phyloP scores from a whole-genome alignment of 1,140 invertebrate genomes.

The Nomia melanderi region DNA sequence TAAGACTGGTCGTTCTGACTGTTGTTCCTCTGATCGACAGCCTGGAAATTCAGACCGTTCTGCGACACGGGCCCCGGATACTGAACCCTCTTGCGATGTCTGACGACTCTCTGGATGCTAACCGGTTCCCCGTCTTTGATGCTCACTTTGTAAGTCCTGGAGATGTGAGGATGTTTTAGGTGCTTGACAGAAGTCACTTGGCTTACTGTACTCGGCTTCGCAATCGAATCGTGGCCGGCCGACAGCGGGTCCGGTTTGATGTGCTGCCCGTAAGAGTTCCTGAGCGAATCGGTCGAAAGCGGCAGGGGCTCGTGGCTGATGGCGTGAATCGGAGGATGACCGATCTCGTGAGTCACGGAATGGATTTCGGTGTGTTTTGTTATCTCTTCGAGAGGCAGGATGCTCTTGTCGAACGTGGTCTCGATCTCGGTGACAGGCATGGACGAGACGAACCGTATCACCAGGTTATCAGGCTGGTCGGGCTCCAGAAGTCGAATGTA shows the following conservation, averaged over 20 bases:
- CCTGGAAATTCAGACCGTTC: too few relatives aligned
- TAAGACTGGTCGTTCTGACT: background rate
- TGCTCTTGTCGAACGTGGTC: background rate
- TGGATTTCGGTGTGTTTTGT: background rate
- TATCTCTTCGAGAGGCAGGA: background rate
- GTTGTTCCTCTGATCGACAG: background rate
- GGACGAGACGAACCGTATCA: constrained; percentile 54
- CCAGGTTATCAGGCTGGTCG: constrained; percentile 38
- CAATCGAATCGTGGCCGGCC: background rate
- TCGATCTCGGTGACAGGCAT: constrained; percentile 13
- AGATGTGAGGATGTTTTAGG: too few relatives aligned
- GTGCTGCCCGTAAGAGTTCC: background rate
- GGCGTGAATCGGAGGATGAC: background rate
- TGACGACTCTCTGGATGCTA: background rate
- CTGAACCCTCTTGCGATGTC: background rate
- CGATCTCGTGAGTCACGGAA: background rate
- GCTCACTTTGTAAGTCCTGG: background rate
- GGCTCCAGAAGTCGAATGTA: constrained; percentile 60
- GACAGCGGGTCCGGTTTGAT: background rate
- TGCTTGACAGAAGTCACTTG: too few relatives aligned
- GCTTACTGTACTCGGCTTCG: background rate
- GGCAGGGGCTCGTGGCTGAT: background rate
- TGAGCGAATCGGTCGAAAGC: background rate
- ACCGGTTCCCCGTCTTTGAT: background rate
- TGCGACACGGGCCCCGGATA: too few relatives aligned